Conservation (phyloP, 92 coral and sea anemone genomes). For the Porites divaricata region DNA sequence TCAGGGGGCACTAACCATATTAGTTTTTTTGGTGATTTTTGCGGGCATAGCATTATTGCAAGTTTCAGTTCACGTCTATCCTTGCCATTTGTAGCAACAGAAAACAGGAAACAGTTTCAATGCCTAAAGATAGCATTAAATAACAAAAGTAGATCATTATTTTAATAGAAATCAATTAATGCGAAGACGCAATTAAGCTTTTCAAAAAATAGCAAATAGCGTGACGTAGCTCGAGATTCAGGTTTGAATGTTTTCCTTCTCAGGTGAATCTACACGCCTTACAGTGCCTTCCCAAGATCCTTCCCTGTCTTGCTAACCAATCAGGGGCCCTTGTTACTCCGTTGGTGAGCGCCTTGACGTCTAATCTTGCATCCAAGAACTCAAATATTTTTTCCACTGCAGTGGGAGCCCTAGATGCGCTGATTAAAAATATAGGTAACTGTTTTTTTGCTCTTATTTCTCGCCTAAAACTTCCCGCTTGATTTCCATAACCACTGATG, state of each 20-base stretch:
- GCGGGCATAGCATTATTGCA: no score
- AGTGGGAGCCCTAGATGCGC: slow-evolving; percentile 75
- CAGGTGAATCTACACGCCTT: slow-evolving; percentile 95
- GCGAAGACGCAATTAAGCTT: no score
- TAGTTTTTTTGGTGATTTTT: no score
- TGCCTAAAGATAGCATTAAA: no score
- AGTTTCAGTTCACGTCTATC: no score
- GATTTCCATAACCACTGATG: no score
- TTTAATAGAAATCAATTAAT: no score
- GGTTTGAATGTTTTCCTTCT: background rate
- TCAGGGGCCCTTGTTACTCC: slow-evolving; percentile 83
- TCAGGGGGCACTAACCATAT: no score
- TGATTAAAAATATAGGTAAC: slow-evolving; percentile 82
- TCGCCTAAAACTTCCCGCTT: no score
- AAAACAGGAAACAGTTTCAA: no score
- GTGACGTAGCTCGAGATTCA: background rate
- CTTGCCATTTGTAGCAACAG: no score
- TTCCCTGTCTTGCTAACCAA: slow-evolving; percentile 75
- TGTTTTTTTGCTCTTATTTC: background rate
- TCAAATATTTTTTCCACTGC: slow-evolving; percentile 76
- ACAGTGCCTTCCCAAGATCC: slow-evolving; percentile 81
- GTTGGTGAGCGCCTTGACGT: slow-evolving; percentile 78
- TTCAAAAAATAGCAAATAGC: background rate
- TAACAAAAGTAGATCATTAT: no score
- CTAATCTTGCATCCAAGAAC: slow-evolving; percentile 96